A percentile compares a stretch with the other conserved stretches of the same genome.
Conservation (phyloP, 2,113 vertebrate genomes). For the Psilopsiagon aymara region DNA sequence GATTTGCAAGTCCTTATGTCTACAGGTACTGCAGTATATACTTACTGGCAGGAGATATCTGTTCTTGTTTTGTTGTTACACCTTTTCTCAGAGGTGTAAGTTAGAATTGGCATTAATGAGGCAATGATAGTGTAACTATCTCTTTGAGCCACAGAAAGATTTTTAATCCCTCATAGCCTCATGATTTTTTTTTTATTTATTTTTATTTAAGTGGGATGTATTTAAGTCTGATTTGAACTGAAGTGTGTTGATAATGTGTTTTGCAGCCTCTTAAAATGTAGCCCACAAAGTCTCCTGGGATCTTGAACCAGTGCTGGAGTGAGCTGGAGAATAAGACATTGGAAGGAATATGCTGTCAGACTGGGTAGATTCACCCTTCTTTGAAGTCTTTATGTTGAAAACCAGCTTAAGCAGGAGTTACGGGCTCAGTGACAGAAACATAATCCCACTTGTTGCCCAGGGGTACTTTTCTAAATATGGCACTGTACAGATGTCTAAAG, state of each 20-base stretch:
- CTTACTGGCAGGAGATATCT: not conserved
- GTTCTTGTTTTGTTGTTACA: not conserved
- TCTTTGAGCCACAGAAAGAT: not conserved
- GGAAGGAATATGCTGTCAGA: not conserved
- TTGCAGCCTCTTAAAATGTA: not conserved
- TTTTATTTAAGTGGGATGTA: not conserved
- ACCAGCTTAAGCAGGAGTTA: accelerated
- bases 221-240: not conserved
- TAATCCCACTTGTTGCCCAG: not conserved
- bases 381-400: not conserved
- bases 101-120: not conserved
- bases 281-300: not conserved
- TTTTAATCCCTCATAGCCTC: not conserved
- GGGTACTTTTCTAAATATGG: not conserved
- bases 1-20: not conserved
- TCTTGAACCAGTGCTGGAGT: not conserved
- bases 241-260: not conserved
- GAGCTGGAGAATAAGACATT: not conserved
- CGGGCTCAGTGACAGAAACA: not conserved
- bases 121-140: not conserved
- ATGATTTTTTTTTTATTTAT: accelerated
- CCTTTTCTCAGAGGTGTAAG: not conserved
- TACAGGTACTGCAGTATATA: not conserved
- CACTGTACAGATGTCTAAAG: accelerated
- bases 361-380: not conserved